Conservation (phyloP, 2,113 vertebrate genomes). For the Macrotus californicus region DNA sequence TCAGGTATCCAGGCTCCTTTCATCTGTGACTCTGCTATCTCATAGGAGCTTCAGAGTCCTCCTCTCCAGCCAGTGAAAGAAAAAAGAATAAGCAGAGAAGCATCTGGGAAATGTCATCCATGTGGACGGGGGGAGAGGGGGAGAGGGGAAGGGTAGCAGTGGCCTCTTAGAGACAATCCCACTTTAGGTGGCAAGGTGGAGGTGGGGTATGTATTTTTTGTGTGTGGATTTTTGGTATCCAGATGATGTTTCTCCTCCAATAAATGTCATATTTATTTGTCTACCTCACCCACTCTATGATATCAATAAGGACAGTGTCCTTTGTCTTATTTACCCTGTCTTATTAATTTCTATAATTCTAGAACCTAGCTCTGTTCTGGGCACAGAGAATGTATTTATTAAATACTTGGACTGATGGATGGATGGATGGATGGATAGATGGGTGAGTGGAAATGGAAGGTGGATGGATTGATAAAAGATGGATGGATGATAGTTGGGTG, state of each 20-base stretch:
- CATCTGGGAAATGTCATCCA: not conserved
- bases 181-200: rapidly evolving
- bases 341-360: not conserved
- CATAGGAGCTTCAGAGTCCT: not conserved
- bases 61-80: not conserved
- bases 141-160: not conserved
- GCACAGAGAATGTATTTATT: not conserved
- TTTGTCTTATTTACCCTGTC: not conserved
- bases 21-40: not conserved
- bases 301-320: not conserved
- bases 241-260: not conserved
- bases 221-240: not conserved
- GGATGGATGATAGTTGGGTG: not conserved
- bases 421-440: not conserved
- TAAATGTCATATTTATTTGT: not conserved
- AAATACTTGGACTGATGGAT: not conserved
- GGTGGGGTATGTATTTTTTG: not conserved
- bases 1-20: not conserved
- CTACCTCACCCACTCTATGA: not conserved
- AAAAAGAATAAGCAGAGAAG: not conserved
- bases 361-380: not conserved
- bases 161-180: not conserved
- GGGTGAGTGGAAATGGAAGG: not conserved
- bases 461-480: not conserved
- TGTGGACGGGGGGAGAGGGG: no score